phyloP scores from a whole-genome alignment of 1,140 invertebrate genomes.

The Drosophila prosaltans region DNA sequence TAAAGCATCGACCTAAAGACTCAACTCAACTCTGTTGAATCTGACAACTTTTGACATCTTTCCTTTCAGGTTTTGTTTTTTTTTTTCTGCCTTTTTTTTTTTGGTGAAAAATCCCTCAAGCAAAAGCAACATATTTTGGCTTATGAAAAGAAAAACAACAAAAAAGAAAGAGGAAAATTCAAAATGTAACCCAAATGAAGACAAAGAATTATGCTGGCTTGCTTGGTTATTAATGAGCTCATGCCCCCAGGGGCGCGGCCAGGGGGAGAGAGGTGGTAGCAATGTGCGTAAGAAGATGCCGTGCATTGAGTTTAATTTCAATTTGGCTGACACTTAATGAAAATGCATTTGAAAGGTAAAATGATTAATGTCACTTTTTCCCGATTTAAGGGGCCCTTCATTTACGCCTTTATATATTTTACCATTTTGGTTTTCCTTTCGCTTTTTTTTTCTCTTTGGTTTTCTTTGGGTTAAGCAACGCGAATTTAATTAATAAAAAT shows the following conservation, averaged over 20 bases:
- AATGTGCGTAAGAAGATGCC: slow-evolving; percentile 4
- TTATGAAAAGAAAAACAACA: slow-evolving; percentile 13
- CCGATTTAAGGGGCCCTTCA: slow-evolving; percentile 5
- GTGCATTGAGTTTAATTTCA: slow-evolving; percentile 48
- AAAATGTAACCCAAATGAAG: slow-evolving; percentile 28
- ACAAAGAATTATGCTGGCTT: slow-evolving; percentile 56
- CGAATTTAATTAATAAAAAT: slow-evolving; percentile 35
- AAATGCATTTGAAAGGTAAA: slow-evolving; percentile 53
- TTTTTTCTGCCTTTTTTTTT: slow-evolving; percentile 24
- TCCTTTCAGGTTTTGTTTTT: not conserved
- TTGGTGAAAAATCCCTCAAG: slow-evolving; percentile 34
- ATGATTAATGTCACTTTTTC: slow-evolving; percentile 51
- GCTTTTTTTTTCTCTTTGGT: slow-evolving; percentile 15
- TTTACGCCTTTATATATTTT: not conserved
- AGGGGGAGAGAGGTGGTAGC: not conserved
- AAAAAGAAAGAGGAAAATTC: slow-evolving; percentile 7
- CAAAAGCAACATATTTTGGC: slow-evolving; percentile 28
- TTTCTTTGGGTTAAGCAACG: slow-evolving; percentile 41
- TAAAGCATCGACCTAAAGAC: slow-evolving; percentile 8
- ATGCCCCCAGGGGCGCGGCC: slow-evolving; percentile 8
- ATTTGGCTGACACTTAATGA: slow-evolving; percentile 42
- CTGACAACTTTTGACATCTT: slow-evolving; percentile 12
- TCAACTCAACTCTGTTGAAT: slow-evolving; percentile 1
- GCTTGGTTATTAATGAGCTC: slow-evolving; percentile 56
- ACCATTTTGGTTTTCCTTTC: not conserved